Conservation (phyloP, 2,113 vertebrate species). For the Fregetta grallaria region DNA sequence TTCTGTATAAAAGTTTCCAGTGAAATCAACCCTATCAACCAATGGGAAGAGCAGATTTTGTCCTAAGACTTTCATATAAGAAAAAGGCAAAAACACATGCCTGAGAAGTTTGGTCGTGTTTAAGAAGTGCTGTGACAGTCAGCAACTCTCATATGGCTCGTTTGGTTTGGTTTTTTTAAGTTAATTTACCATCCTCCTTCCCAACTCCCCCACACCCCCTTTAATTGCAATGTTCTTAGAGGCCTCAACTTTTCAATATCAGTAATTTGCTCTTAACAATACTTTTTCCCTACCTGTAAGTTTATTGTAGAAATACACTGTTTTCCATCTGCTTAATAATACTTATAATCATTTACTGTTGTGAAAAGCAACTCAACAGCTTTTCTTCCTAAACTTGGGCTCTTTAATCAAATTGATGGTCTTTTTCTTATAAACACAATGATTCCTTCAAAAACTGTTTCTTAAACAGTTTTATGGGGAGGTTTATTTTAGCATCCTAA, state of each 20-base stretch:
- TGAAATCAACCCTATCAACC: not conserved
- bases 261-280: not conserved
- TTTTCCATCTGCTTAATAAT: not conserved
- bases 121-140: not conserved
- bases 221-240: not conserved
- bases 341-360: not conserved
- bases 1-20: not conserved
- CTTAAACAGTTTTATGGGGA: not conserved
- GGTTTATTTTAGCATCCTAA: not conserved
- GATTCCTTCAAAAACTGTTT: not conserved
- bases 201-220: accelerated
- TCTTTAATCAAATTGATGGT: not conserved
- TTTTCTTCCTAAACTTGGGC: not conserved
- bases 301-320: not conserved
- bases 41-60: not conserved
- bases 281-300: not conserved
- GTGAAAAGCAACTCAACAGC: not conserved
- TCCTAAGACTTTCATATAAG: not conserved
- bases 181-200: not conserved
- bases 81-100: not conserved
- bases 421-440: not conserved
- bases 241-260: not conserved
- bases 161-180: not conserved
- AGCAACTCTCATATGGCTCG: not conserved
- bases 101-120: not conserved